Percentiles rank a stretch among this genome's conserved stretches.
Conservation (phyloP, 2,797 vertebrate genomes). For the Argentina silus region DNA sequence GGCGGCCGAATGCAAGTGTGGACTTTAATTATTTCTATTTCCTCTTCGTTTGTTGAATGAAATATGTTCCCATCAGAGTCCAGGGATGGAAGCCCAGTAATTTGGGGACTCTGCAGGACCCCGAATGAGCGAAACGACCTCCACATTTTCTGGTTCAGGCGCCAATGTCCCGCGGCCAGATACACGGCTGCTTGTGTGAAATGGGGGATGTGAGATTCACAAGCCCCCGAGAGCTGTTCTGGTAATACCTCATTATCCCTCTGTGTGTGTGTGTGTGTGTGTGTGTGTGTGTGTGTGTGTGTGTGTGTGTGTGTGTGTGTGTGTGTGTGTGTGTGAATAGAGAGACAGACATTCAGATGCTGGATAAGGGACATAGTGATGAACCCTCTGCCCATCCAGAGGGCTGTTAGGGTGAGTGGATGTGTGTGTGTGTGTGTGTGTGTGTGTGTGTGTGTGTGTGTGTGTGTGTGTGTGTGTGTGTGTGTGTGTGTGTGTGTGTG, state of each 20-base stretch:
- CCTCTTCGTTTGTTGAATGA: conserved; percentile 41
- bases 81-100: conserved; percentile 37
- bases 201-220: conserved; percentile 53
- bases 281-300: conserved; percentile 8
- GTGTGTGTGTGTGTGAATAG: conserved; percentile 9
- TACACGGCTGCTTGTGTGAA: conserved; percentile 50
- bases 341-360: conserved; percentile 18
- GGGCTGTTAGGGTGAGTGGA: background rate
- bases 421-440: background rate
- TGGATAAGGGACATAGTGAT: conserved; percentile 29
- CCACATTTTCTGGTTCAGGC: conserved; percentile 50
- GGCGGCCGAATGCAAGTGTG: conserved; percentile 64
- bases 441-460: background rate
- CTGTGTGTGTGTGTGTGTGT: conserved; percentile 6
- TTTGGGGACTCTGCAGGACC: conserved; percentile 45
- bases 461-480: conserved; percentile 7
- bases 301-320: conserved; percentile 10
- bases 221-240: conserved; percentile 25
- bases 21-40: conserved; percentile 66
- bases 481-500: background rate
- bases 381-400: background rate
- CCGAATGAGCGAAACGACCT: conserved; percentile 56
- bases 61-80: conserved; percentile 48
- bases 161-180: conserved; percentile 50
- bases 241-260: conserved; percentile 49